phyloP scores from a whole-genome alignment of 2,888 invertebrate genomes.

The Archips crataeganus region DNA sequence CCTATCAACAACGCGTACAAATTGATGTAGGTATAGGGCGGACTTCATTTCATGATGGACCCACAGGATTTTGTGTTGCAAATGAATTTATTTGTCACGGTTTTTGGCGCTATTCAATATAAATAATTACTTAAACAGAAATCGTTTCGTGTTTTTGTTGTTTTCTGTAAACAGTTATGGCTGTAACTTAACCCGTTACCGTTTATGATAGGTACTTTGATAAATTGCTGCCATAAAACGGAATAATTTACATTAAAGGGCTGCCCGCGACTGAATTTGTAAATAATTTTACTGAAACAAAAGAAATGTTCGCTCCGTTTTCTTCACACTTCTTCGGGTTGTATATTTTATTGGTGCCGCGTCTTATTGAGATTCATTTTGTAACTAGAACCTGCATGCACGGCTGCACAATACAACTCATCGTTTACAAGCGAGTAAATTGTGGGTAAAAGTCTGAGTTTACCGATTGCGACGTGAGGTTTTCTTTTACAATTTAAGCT shows the following conservation, averaged over 20 bases:
- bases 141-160: conserved; percentile 14
- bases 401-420: background rate
- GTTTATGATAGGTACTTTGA: conserved; percentile 31
- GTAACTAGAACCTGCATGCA: conserved; percentile 4
- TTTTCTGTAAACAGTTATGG: conserved; percentile 13
- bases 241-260: conserved; percentile 36
- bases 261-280: conserved; percentile 31
- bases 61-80: background rate
- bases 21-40: conserved; percentile 6
- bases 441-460: conserved; percentile 3
- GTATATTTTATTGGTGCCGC: conserved; percentile 10
- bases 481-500: conserved; percentile 6
- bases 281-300: conserved; percentile 19
- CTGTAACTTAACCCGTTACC: conserved; percentile 23
- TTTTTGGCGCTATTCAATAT: background rate
- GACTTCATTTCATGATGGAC: conserved; percentile 6
- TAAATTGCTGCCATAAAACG: conserved; percentile 38
- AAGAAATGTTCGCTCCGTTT: conserved; percentile 17
- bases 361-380: conserved; percentile 8
- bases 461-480: conserved; percentile 1
- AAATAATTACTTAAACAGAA: background rate
- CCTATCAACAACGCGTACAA: conserved; percentile 13
- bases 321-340: conserved; percentile 21
- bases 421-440: background rate
- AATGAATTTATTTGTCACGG: background rate